phyloP scores from a whole-genome alignment of 2,113 vertebrate genomes.

The Dicrurus megarhynchus region DNA sequence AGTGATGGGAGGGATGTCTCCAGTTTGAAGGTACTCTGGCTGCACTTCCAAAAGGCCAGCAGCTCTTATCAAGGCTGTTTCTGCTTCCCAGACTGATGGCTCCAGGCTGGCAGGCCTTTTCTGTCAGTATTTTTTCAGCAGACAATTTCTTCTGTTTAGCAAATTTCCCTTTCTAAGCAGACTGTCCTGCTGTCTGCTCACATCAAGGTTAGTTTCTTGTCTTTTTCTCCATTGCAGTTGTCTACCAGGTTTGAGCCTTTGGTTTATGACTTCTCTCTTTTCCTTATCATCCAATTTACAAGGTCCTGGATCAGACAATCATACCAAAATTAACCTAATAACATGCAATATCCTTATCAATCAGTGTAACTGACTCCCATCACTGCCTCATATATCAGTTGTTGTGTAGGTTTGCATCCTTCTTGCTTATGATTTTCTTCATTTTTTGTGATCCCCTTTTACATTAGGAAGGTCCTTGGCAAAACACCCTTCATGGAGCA shows the following conservation, averaged over 20 bases:
- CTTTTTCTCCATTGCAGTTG: neutral
- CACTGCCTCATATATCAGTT: neutral
- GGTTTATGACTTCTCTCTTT: neutral
- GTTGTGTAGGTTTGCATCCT: neutral
- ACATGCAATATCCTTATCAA: neutral
- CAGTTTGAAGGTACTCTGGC: neutral
- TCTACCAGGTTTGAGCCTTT: neutral
- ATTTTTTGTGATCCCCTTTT: neutral
- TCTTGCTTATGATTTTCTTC: neutral
- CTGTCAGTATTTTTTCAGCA: neutral
- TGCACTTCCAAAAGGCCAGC: neutral
- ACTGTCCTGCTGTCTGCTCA: neutral
- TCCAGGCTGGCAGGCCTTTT: neutral
- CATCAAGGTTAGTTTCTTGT: neutral
- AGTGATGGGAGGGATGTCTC: neutral
- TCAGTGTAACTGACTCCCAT: neutral
- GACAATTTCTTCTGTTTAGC: neutral
- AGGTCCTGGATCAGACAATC: neutral
- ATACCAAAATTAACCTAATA: neutral
- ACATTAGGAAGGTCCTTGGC: neutral
- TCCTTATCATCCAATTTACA: neutral
- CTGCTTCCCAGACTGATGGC: accelerated
- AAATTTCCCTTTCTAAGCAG: neutral
- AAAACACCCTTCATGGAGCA: neutral
- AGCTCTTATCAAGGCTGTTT: neutral